A percentile compares a stretch with the other conserved stretches of the same genome.
Conservation (phyloP, 2,888 invertebrate genomes). For the Dusona sp. region DNA sequence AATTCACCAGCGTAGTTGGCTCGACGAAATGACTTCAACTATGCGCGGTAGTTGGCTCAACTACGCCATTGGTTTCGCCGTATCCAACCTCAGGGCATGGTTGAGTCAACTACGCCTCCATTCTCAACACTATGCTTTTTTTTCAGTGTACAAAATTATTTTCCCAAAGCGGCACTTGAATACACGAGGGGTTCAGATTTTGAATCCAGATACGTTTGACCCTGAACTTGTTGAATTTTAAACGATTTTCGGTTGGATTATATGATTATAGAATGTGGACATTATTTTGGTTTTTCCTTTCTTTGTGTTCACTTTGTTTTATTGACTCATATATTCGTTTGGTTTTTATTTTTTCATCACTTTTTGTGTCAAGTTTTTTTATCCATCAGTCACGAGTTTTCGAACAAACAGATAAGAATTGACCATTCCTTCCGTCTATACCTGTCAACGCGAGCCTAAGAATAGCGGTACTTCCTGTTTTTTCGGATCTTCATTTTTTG, state of each 20-base stretch:
- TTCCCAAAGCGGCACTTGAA: not conserved
- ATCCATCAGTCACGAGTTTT: not conserved
- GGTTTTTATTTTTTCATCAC: not conserved
- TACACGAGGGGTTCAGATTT: not conserved
- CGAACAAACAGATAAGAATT: not conserved
- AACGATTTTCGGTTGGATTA: not conserved
- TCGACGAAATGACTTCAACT: no score
- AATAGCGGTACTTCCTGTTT: slow-evolving; percentile 81
- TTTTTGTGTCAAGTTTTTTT: not conserved
- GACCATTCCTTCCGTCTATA: not conserved
- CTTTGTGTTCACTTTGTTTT: not conserved
- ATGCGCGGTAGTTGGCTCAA: no score
- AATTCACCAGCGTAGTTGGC: no score
- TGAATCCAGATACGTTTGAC: not conserved
- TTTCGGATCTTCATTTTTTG: slow-evolving; percentile 68
- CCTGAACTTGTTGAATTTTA: not conserved
- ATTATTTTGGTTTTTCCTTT: not conserved
- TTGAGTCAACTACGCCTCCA: no score
- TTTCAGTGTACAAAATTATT: not conserved
- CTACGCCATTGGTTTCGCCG: no score
- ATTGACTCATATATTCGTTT: not conserved
- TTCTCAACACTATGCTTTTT: no score
- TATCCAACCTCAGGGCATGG: no score
- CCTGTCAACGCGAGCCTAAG: slow-evolving; percentile 47
- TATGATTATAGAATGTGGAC: no score